Percentiles rank a stretch among this genome's conserved stretches.
phyloP scores from a whole-genome alignment of 2,888 invertebrate genomes.

The Drosophila leonis region DNA sequence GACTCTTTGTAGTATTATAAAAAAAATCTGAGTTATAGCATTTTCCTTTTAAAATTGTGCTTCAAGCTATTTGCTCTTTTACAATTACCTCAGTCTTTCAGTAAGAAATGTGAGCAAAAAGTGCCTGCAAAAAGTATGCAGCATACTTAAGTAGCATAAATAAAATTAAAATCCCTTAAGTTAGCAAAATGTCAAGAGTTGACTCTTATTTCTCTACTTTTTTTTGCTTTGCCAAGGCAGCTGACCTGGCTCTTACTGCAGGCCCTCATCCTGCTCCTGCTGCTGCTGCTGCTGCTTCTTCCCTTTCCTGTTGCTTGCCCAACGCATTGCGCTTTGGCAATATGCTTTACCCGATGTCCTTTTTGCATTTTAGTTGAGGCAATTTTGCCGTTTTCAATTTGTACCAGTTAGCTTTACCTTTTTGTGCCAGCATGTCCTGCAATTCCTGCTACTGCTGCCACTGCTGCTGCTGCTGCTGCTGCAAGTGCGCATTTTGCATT shows the following conservation, averaged over 20 bases:
- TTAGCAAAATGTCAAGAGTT: slow-evolving; percentile 41
- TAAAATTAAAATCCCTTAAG: slow-evolving; percentile 49
- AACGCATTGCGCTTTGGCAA: slow-evolving; percentile 42
- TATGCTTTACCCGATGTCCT: slow-evolving; percentile 58
- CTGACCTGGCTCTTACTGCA: slow-evolving; percentile 6
- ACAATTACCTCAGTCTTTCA: background rate
- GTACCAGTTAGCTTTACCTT: slow-evolving; percentile 35
- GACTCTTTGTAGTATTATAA: background rate
- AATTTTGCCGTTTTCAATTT: slow-evolving; percentile 68
- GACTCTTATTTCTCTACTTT: background rate
- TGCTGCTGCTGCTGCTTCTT: too few species aligned
- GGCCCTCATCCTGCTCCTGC: background rate
- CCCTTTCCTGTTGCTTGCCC: slow-evolving; percentile 6
- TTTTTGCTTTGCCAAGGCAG: background rate
- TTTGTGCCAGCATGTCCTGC: slow-evolving; percentile 19
- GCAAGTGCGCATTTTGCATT: slow-evolving; percentile 66
- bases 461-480: slow-evolving; percentile 23
- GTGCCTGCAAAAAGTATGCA: slow-evolving; percentile 7
- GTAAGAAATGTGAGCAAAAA: slow-evolving; percentile 1
- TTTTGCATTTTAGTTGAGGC: slow-evolving; percentile 65
- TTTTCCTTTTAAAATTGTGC: background rate
- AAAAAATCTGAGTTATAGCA: background rate
- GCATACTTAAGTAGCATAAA: slow-evolving; percentile 37
- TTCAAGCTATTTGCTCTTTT: background rate
- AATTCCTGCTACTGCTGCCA: slow-evolving; percentile 39